Evolutionary conservation across 2,888 invertebrate species (phyloP).

Genomic region (Drosophila eohydei): DNA sequence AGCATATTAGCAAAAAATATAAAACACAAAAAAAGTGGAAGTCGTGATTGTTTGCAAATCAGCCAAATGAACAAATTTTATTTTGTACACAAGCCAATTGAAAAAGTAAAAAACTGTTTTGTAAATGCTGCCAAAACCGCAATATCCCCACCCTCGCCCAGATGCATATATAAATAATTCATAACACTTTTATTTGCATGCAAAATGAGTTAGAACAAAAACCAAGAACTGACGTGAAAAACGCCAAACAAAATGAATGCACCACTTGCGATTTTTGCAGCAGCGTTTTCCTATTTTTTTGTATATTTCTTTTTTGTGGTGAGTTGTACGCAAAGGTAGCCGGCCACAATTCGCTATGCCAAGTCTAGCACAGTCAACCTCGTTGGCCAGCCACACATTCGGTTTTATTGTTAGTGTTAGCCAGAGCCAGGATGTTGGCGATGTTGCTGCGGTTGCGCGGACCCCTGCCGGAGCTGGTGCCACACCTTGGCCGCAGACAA

Average conservation of each 20-base stretch:
- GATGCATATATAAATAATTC: slow-evolving; percentile 77
- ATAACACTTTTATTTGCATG: slow-evolving; percentile 79
- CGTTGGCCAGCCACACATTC: slow-evolving; percentile 59
- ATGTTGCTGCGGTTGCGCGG: slow-evolving; percentile 40
- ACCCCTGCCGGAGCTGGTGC: slow-evolving; percentile 28
- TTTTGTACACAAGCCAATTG: slow-evolving; percentile 54
- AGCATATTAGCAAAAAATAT: slow-evolving; percentile 13
- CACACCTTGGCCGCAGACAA: slow-evolving; percentile 77
- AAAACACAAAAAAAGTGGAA: slow-evolving; percentile 4
- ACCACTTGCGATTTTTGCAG: slow-evolving; percentile 55
- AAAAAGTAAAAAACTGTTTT: slow-evolving; percentile 57
- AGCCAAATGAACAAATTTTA: slow-evolving; percentile 63
- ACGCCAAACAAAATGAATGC: slow-evolving; percentile 72
- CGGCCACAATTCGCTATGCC: slow-evolving; percentile 19
- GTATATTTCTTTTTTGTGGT: not conserved
- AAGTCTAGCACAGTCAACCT: slow-evolving; percentile 36
- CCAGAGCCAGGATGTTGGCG: slow-evolving; percentile 30
- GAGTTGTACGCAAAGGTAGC: slow-evolving; percentile 10
- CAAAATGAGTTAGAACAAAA: slow-evolving; percentile 73
- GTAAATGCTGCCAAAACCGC: slow-evolving; percentile 65
- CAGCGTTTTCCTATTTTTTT: slow-evolving; percentile 9
- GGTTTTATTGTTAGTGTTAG: slow-evolving; percentile 73
- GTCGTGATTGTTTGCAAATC: slow-evolving; percentile 65
- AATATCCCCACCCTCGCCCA: slow-evolving; percentile 19
- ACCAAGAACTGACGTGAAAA: slow-evolving; percentile 44